Base-by-base conservation (phyloP, 2,888 invertebrate species). In the Steinernema carpocapsae region DNA sequence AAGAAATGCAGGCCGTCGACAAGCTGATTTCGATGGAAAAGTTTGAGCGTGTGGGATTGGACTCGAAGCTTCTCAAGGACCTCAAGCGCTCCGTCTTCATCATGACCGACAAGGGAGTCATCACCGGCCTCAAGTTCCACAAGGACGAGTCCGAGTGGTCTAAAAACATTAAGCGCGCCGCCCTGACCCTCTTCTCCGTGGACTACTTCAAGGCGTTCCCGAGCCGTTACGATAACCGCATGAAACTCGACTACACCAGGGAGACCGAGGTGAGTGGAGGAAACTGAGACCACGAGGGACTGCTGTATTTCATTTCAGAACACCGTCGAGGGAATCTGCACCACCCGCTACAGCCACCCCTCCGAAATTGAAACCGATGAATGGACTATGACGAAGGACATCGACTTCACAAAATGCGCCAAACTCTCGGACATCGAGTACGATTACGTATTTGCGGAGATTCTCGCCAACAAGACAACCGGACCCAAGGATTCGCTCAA, bases 361-460 rank as follows among this genome's bases (percentile, higher is more conserved):
- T 19, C 45, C 74, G 37, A 22, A 14, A 43, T 2, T 22, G 26
- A 46, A 14, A 43, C 17, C 48, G 52, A 59, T 43, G 29, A 56
- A 17, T 70, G 52, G 42, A 72, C 64, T 22, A 46, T 79, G 43
- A 75, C 78, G 10, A 77, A 89, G 85, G 82, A 88, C 51, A 81
- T 88, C 80, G 88, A 89, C 87, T 88, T 88, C 84, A 86, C 88
- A 76, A 87, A 87, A 77, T 89, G 89, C 85, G 76, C 76, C 71
- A 78, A 85, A 74, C 85, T 87, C 76, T 85, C 88, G 37, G 77
- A 76, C 19, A 78, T 76, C 74, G 70, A 72, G 19, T 76, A 72
- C 46, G 51, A 48, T n/a, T 24, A 72, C 48, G 26, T 74, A 22
- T 75, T 75, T 70, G 19, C 29, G 10, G 64, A 56, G 22, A 12